Conservation (phyloP, 2,113 vertebrate genomes). For the Rhinogobius similis region DNA sequence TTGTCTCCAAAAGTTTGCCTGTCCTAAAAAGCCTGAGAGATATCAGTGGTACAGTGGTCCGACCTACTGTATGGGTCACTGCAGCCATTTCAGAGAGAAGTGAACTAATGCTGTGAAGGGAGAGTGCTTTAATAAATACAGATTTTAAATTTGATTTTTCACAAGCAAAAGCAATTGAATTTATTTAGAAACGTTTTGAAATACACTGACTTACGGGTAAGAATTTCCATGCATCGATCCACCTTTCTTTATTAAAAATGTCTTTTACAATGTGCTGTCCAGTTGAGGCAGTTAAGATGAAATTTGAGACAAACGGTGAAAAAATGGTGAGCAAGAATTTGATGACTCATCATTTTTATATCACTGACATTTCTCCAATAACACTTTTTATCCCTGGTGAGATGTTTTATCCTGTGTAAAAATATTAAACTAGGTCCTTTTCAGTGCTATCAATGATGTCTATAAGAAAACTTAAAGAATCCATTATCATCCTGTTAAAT, state of each 20-base stretch:
- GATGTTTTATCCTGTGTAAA: conserved; percentile 5
- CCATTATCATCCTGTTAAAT: not conserved
- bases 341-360: conserved; percentile 35
- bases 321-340: conserved; percentile 12
- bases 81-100: not conserved
- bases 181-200: not conserved
- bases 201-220: not conserved
- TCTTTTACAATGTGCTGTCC: not conserved
- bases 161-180: not conserved
- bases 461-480: not conserved
- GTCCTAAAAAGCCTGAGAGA: conserved; percentile 40
- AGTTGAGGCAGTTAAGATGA: not conserved
- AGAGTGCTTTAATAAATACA: conserved; percentile 1
- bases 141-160: not conserved
- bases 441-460: not conserved
- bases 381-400: not conserved
- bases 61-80: conserved; percentile 17
- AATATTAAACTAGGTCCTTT: conserved; percentile 1
- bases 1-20: conserved; percentile 58
- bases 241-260: not conserved
- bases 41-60: conserved; percentile 18
- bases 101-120: not conserved
- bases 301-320: conserved; percentile 4
- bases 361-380: not conserved
- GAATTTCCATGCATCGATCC: not conserved